Percentiles rank a stretch among this genome's conserved stretches.
phyloP scores from a whole-genome alignment of 2,113 vertebrate species.

The Prunella fulvescens region DNA sequence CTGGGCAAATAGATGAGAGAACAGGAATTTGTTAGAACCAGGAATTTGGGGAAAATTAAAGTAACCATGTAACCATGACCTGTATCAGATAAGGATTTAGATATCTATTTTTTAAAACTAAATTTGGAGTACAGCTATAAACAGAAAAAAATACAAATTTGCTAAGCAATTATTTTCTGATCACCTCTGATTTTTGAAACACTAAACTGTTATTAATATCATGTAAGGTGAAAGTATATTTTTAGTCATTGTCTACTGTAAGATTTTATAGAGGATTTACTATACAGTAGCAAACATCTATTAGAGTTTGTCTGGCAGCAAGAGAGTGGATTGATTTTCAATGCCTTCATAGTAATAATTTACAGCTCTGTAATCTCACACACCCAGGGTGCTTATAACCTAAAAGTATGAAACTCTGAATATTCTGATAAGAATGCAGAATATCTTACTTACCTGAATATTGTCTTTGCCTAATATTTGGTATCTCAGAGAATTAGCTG shows the following conservation, averaged over 20 bases:
- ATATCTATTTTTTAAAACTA: not conserved
- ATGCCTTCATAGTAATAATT: not conserved
- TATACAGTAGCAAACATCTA: not conserved
- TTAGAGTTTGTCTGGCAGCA: not conserved
- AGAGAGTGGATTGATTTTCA: not conserved
- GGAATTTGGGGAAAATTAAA: not conserved
- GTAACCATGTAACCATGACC: not conserved
- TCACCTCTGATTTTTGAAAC: not conserved
- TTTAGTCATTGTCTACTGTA: not conserved
- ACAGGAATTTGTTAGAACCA: not conserved
- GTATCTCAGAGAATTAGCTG: not conserved
- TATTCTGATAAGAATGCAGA: not conserved
- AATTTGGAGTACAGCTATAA: not conserved
- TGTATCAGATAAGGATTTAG: not conserved
- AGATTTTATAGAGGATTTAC: not conserved
- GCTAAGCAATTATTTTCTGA: not conserved
- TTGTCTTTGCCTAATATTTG: not conserved
- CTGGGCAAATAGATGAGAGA: not conserved
- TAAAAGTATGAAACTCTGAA: not conserved
- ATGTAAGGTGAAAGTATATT: not conserved
- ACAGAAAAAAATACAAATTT: not conserved
- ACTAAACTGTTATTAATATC: not conserved
- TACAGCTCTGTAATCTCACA: not conserved
- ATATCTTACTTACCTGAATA: not conserved
- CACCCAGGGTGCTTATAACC: no score